These are phyloP conservation scores for Platerodrilus igneus DNA, from an alignment of 2,888 invertebrate species.

Conservation along the genomic window DNA sequence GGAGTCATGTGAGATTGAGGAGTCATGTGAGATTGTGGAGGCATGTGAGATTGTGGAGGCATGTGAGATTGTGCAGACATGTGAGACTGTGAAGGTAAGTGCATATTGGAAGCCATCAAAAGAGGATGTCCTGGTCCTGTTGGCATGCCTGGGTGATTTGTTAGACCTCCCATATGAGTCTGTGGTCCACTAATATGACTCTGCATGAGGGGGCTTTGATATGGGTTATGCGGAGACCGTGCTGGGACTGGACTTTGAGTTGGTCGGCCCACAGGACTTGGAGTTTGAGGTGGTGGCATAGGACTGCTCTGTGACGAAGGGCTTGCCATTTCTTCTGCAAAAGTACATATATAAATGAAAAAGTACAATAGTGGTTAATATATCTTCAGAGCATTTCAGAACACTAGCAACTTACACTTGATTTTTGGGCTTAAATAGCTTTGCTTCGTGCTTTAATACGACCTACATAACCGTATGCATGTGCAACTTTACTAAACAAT, in stretches of 20 bases:
- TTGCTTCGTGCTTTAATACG: no score
- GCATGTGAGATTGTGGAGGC: slow-evolving; percentile 35
- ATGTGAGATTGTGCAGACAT: slow-evolving; percentile 32
- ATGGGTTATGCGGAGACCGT: slow-evolving; percentile 68
- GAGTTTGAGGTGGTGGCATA: slow-evolving; percentile 82
- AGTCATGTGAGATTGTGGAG: slow-evolving; percentile 28
- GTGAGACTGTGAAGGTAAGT: slow-evolving; percentile 35
- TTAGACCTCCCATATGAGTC: no score
- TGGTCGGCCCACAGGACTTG: slow-evolving; percentile 83
- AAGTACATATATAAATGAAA: no score
- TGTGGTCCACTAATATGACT: slow-evolving; percentile 46
- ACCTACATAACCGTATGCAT: no score
- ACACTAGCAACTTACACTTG: no score
- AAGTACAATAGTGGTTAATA: no score
- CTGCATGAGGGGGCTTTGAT: slow-evolving; percentile 45
- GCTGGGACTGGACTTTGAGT: slow-evolving; percentile 72
- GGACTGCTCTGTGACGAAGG: slow-evolving; percentile 81
- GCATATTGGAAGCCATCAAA: slow-evolving; percentile 46
- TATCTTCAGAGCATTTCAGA: no score
- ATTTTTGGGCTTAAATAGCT: no score
- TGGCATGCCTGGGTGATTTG: no score
- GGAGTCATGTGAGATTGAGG: slow-evolving; percentile 34
- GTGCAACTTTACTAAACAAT: no score
- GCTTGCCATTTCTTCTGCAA: slow-evolving; percentile 75
- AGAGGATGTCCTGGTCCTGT: slow-evolving; percentile 38